A percentile compares a stretch with the other conserved stretches of the same genome.
Evolutionary conservation across 2,113 vertebrate species (phyloP).

Genomic region (Rhodinocichla rosea): DNA sequence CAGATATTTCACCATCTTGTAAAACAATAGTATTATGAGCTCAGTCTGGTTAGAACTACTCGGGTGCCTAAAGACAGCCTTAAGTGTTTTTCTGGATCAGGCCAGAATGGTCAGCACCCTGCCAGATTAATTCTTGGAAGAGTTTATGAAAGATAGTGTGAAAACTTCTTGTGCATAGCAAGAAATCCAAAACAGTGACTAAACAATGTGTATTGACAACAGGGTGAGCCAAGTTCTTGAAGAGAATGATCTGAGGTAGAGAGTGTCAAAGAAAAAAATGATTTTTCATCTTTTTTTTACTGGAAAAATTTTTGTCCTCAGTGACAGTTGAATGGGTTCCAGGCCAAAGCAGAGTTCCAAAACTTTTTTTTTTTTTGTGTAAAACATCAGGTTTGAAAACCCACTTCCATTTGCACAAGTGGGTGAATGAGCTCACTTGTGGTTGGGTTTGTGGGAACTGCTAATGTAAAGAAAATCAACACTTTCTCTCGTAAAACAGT

Average conservation of each 20-base stretch:
- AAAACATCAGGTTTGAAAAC: background rate
- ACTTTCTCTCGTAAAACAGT: background rate
- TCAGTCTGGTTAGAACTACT: constrained; percentile 63
- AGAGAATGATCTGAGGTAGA: constrained; percentile 18
- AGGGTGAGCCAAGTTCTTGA: constrained; percentile 14
- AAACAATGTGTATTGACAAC: background rate
- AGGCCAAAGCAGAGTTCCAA: background rate
- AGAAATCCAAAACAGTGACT: constrained; percentile 51
- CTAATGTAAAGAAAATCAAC: background rate
- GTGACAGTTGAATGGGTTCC: background rate
- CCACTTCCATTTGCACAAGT: background rate
- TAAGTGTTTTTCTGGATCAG: constrained; percentile 63
- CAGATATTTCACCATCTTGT: constrained; percentile 68
- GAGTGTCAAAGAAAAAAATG: background rate
- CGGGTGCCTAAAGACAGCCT: constrained; percentile 38
- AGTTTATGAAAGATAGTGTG: background rate
- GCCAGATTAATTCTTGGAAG: constrained; percentile 58
- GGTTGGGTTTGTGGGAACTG: background rate
- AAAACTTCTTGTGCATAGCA: constrained; percentile 40
- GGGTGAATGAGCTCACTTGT: background rate
- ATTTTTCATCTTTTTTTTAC: background rate
- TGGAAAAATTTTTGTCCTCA: background rate
- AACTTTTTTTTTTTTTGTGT: background rate
- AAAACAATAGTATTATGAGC: constrained; percentile 63
- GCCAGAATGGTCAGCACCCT: constrained; percentile 47